A percentile compares a stretch with the other conserved stretches of the same genome.
Conservation (phyloP, 2,888 invertebrate species). For the Calameuta idolon region DNA sequence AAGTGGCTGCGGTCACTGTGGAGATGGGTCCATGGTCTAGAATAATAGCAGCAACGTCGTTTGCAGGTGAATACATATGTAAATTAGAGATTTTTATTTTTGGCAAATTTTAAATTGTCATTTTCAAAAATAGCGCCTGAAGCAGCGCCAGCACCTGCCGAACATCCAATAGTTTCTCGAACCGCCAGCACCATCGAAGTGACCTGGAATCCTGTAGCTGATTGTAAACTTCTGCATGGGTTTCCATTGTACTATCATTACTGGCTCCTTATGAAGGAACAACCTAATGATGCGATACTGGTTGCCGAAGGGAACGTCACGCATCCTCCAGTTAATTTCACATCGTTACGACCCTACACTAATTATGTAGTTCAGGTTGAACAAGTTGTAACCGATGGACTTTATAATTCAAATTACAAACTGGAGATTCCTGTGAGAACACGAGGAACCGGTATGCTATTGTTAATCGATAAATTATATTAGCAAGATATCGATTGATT, state of each 20-base stretch:
- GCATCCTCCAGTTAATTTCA: slow-evolving; percentile 36
- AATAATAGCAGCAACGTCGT: slow-evolving; percentile 29
- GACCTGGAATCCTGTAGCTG: slow-evolving; percentile 38
- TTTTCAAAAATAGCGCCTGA: slow-evolving; percentile 28
- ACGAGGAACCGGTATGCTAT: slow-evolving; percentile 26
- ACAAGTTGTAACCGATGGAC: slow-evolving; percentile 37
- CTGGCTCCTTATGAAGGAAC: slow-evolving; percentile 35
- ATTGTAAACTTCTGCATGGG: slow-evolving; percentile 40
- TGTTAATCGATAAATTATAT: not conserved
- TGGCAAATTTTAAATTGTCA: no score
- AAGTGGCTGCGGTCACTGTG: slow-evolving; percentile 34
- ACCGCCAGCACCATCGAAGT: slow-evolving; percentile 34
- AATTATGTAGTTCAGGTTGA: slow-evolving; percentile 34
- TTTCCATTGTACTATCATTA: slow-evolving; percentile 43
- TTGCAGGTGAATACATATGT: slow-evolving; percentile 23
- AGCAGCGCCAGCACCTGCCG: slow-evolving; percentile 34
- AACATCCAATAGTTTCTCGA: slow-evolving; percentile 32
- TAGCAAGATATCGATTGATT: no score
- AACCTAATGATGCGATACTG: slow-evolving; percentile 24
- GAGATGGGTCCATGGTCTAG: slow-evolving; percentile 32
- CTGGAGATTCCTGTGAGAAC: slow-evolving; percentile 34
- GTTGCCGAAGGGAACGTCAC: slow-evolving; percentile 36
- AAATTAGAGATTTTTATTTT: not conserved
- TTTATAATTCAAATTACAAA: slow-evolving; percentile 27
- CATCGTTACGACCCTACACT: slow-evolving; percentile 32